Base-by-base conservation (phyloP, 2,797 vertebrate species). In the Lutjanus campechanus region DNA sequence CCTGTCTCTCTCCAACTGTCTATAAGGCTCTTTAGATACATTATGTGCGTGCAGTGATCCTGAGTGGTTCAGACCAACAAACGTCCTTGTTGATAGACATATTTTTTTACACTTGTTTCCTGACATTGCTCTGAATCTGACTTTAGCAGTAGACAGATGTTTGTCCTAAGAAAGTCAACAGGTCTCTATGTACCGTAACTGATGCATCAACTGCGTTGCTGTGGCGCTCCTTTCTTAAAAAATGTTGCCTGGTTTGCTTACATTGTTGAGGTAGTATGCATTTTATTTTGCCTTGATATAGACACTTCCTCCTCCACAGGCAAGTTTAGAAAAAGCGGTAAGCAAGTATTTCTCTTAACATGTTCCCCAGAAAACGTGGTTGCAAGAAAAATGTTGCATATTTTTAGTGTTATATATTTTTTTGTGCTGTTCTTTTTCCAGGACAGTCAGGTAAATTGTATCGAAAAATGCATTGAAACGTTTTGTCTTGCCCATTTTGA, bases 301-400 rank as follows among this genome's bases (percentile, higher is more conserved):
- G 96, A 91, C 87, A 90, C 93, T 96, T 96, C 93, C 94, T 96
- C 94, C 94, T 94, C 94, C 94, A 96, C 96, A 96, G 95, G 94
- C 92, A 69, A 96, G 94, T 92, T 94, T 96, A 96, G 95, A 91
- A 87, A 55, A 84, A 92, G 94, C 78, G 96, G 96, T 96, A 96
- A 96, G 96, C 92, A 94, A 88, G 85, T 88, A 59, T 83, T 82
- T 76, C 76, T 88, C 78, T 85, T 79, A 80, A 84, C 78, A 70
- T 91, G 85, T 92, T 91, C 78, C 82, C 87, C 86, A 83, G 75
- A 87, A 90, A 89, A 88, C 79, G 82, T 94, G 91, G 93, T 89
- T 92, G 86, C 90, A 90, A 92, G 81, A 89, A 91, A 91, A 91
- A 91, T 95, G 93, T 91, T 94, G 89, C 92, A 79, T 91, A 89